Evolutionary conservation across 1,140 invertebrate genomes (phyloP).

Genomic region (Conus ventricosus): DNA sequence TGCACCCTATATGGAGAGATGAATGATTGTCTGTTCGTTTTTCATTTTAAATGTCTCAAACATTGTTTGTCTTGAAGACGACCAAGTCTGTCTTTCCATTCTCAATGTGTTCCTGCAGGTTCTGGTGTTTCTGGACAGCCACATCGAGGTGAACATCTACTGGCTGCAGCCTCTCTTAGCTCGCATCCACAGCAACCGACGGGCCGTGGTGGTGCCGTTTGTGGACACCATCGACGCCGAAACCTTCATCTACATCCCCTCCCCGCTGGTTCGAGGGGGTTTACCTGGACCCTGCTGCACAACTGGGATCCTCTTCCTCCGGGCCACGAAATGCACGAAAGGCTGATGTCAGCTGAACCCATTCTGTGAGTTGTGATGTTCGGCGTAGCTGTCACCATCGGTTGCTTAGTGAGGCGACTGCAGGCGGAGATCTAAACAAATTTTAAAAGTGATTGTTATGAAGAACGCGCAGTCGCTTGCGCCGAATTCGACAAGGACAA

Average conservation of each 20-base stretch:
- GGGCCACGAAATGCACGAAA: neutral
- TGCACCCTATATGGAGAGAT: too few relatives aligned
- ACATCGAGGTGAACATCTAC: slow-evolving; percentile 95
- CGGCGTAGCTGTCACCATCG: too few relatives aligned
- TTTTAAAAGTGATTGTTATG: too few relatives aligned
- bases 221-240: slow-evolving; percentile 98
- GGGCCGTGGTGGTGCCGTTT: slow-evolving; percentile 87
- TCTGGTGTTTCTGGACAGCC: slow-evolving; percentile 95
- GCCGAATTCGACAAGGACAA: too few relatives aligned
- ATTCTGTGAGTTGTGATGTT: slow-evolving; percentile 43
- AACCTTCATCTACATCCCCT: slow-evolving; percentile 78
- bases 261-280: slow-evolving; percentile 56
- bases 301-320: slow-evolving; percentile 62
- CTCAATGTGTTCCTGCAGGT: too few relatives aligned
- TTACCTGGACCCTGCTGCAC: slow-evolving; percentile 63
- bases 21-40: too few relatives aligned
- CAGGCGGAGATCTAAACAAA: too few relatives aligned
- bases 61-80: too few relatives aligned
- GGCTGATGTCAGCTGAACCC: slow-evolving; percentile 35
- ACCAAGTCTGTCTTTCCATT: too few relatives aligned
- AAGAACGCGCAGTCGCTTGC: too few relatives aligned
- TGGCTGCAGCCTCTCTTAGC: slow-evolving; percentile 96
- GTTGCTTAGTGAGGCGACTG: too few relatives aligned
- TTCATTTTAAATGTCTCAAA: too few relatives aligned
- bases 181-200: slow-evolving; percentile 89